Evolutionary conservation across 2,888 invertebrate genomes (phyloP).

Genomic region (Parthenolecanium corni): DNA sequence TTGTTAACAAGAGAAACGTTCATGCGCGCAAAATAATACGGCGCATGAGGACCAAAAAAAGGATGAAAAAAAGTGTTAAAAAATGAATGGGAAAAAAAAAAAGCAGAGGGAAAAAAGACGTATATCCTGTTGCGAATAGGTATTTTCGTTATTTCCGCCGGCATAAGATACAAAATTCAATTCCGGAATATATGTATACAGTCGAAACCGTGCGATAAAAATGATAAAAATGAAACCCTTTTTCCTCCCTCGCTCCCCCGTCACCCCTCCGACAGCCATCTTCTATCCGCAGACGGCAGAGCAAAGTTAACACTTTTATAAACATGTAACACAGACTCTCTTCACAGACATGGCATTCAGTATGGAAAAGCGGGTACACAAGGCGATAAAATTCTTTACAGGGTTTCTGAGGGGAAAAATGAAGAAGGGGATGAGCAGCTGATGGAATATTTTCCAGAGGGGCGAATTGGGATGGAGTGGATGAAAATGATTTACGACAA

Average conservation of each 20-base stretch:
- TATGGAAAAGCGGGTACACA: constrained; percentile 3
- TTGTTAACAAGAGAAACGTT: too few relatives aligned
- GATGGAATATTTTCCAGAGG: constrained; percentile 2
- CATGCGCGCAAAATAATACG: too few relatives aligned
- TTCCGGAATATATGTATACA: not conserved
- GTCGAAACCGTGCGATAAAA: too few relatives aligned
- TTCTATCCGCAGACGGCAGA: not conserved
- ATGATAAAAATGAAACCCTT: too few relatives aligned
- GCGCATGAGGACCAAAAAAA: too few relatives aligned
- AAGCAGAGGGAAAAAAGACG: too few relatives aligned
- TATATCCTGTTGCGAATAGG: not conserved
- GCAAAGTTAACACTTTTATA: not conserved
- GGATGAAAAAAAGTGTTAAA: too few relatives aligned
- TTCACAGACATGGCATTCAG: not conserved
- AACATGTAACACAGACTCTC: not conserved
- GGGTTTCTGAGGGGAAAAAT: too few relatives aligned
- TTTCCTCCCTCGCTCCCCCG: too few relatives aligned
- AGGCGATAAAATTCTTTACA: not conserved
- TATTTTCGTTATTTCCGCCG: not conserved
- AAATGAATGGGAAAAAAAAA: too few relatives aligned
- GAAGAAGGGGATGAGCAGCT: not conserved
- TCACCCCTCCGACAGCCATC: too few relatives aligned
- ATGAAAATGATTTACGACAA: constrained; percentile 25
- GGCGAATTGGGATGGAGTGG: not conserved
- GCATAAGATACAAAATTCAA: not conserved